Evolutionary conservation across 2,797 vertebrate genomes (phyloP).

Genomic region (Calcarius lapponicus): DNA sequence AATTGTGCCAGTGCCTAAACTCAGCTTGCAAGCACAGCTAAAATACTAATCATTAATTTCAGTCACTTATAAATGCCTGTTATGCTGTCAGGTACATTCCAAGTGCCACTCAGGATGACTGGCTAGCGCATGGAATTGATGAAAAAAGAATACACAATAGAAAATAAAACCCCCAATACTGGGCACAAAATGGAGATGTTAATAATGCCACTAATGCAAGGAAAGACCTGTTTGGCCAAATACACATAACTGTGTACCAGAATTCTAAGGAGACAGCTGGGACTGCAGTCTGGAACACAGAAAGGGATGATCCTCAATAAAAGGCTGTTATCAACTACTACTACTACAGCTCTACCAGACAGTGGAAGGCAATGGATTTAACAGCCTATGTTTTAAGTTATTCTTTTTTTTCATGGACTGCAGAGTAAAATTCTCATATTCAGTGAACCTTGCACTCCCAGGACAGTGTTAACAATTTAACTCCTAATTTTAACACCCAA

Average conservation of each 20-base stretch:
- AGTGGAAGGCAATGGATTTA: not conserved
- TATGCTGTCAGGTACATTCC: not conserved
- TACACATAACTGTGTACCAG: not conserved
- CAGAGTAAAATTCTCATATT: not conserved
- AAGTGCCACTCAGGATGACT: not conserved
- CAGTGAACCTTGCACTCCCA: not conserved
- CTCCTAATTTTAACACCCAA: not conserved
- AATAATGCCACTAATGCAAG: not conserved
- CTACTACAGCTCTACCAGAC: not conserved
- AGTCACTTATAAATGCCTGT: not conserved
- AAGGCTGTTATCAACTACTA: not conserved
- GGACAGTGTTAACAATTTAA: not conserved
- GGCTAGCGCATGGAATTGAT: not conserved
- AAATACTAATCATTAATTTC: conserved; percentile 10
- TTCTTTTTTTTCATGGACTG: not conserved
- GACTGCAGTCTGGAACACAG: not conserved
- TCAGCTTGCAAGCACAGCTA: conserved; percentile 2
- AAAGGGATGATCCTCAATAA: not conserved
- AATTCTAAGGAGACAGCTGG: not conserved
- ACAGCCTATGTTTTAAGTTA: not conserved
- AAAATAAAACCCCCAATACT: not conserved
- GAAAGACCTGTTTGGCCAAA: conserved; percentile 28
- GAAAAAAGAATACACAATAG: not conserved
- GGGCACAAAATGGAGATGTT: not conserved
- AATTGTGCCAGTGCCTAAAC: not conserved